A percentile compares a stretch with the other conserved stretches of the same genome.
Conservation (phyloP, 2,113 vertebrate genomes). For the Butastur rufipennis region DNA sequence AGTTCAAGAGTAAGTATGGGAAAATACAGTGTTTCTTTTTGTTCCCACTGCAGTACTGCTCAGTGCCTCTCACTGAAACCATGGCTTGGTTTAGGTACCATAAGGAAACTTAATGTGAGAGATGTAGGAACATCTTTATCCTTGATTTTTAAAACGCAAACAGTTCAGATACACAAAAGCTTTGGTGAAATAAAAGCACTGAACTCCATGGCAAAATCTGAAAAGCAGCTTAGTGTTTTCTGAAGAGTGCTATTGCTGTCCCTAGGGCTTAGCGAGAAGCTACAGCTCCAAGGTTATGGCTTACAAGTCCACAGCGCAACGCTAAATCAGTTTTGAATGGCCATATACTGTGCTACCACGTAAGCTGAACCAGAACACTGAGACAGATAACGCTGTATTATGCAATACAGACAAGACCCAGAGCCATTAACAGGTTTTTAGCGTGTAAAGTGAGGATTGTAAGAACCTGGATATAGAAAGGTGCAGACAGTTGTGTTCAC, state of each 20-base stretch:
- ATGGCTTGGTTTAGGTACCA: neutral
- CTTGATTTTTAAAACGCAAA: neutral
- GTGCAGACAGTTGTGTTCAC: neutral
- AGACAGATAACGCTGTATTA: rapidly evolving
- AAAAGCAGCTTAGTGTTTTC: neutral
- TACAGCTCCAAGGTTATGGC: neutral
- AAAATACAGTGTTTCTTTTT: neutral
- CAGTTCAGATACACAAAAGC: neutral
- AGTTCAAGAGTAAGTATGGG: neutral
- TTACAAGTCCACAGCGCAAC: rapidly evolving
- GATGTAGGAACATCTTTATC: neutral
- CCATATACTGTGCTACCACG: neutral
- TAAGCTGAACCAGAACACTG: neutral
- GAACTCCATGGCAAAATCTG: rapidly evolving
- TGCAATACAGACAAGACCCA: neutral
- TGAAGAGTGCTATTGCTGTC: neutral
- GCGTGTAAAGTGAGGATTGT: rapidly evolving
- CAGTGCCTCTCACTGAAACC: neutral
- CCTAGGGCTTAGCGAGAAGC: neutral
- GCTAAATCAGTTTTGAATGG: neutral
- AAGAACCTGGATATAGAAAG: neutral
- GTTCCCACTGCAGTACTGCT: neutral
- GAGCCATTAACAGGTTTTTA: neutral
- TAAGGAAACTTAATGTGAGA: neutral
- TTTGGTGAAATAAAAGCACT: neutral